Conservation (phyloP, 2,888 invertebrate genomes). For the Xanthorhoe designata region DNA sequence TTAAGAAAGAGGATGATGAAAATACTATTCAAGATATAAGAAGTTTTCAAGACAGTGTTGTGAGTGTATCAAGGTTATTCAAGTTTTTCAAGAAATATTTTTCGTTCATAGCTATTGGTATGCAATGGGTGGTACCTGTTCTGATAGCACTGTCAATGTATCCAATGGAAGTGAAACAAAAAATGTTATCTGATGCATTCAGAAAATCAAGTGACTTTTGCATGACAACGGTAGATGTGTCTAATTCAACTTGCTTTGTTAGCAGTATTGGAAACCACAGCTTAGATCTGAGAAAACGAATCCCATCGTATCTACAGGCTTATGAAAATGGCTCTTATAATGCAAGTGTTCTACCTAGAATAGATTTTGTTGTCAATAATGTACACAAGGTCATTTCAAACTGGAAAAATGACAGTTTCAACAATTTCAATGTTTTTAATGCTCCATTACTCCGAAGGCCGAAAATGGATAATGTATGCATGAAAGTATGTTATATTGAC, state of each 20-base stretch:
- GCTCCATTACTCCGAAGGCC: slow-evolving; percentile 53
- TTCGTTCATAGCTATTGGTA: slow-evolving; percentile 60
- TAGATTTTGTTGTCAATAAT: slow-evolving; percentile 64
- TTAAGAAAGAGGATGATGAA: slow-evolving; percentile 62
- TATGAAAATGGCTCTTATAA: slow-evolving; percentile 54
- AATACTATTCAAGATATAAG: slow-evolving; percentile 60
- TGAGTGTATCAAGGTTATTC: slow-evolving; percentile 40
- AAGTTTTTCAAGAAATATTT: slow-evolving; percentile 65
- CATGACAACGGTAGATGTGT: slow-evolving; percentile 65
- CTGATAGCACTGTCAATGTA: slow-evolving; percentile 72
- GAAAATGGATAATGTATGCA: slow-evolving; percentile 61
- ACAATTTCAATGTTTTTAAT: slow-evolving; percentile 57
- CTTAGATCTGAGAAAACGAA: slow-evolving; percentile 56
- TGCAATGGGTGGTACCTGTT: slow-evolving; percentile 74
- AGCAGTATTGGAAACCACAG: slow-evolving; percentile 48
- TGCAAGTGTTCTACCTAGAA: slow-evolving; percentile 51
- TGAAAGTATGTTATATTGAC: slow-evolving; percentile 72
- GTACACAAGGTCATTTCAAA: slow-evolving; percentile 65
- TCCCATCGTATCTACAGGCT: slow-evolving; percentile 61
- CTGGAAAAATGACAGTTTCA: slow-evolving; percentile 58
- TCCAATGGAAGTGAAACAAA: slow-evolving; percentile 66
- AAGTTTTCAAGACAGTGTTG: slow-evolving; percentile 16
- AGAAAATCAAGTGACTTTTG: slow-evolving; percentile 59
- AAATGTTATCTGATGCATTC: slow-evolving; percentile 49
- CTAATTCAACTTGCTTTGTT: slow-evolving; percentile 57